Evolutionary conservation across 1,140 invertebrate species (phyloP).

Genomic region (Anoplolepis gracilipes): DNA sequence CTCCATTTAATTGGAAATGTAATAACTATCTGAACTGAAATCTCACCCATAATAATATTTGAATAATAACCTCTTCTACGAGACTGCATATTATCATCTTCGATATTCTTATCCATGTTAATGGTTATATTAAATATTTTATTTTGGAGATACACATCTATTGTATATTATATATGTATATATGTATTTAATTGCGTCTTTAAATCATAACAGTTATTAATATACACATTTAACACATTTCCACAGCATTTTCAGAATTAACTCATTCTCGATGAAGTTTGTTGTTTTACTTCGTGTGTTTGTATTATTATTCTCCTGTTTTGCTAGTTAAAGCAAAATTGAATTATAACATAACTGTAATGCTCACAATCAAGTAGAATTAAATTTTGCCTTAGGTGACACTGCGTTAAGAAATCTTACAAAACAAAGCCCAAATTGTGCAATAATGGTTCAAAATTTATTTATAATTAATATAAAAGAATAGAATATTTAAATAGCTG

Average conservation of each 20-base stretch:
- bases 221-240: not conserved
- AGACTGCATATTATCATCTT: not conserved
- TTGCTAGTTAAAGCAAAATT: not conserved
- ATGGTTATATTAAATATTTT: not conserved
- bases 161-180: conserved; percentile 9
- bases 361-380: too few relatives aligned
- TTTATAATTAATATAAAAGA: not conserved
- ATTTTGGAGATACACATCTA: not conserved
- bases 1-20: not conserved
- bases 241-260: not conserved
- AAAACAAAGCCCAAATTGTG: too few relatives aligned
- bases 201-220: not conserved
- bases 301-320: conserved; percentile 6
- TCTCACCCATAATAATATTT: conserved; percentile 67
- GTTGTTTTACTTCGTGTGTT: not conserved
- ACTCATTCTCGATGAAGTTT: not conserved
- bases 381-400: too few relatives aligned
- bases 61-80: conserved; percentile 73
- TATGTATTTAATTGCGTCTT: not conserved
- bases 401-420: too few relatives aligned
- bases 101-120: conserved; percentile 53
- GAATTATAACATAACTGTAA: too few relatives aligned
- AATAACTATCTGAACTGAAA: not conserved
- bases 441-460: not conserved
- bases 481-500: not conserved